phyloP scores from a whole-genome alignment of 2,113 vertebrate genomes.

The Chloebia gouldiae region DNA sequence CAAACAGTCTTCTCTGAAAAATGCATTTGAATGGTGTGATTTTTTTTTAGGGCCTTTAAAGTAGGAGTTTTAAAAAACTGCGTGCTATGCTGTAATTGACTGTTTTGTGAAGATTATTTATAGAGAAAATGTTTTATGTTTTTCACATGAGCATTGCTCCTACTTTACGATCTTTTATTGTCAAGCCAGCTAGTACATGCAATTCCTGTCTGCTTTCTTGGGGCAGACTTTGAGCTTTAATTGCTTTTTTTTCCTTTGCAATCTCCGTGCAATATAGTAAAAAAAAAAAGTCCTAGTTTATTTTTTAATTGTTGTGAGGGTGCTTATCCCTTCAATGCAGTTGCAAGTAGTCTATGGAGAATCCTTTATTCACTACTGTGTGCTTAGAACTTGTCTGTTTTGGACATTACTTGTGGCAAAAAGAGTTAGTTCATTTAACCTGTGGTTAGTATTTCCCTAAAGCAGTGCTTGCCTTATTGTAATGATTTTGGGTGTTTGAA shows the following conservation, averaged over 20 bases:
- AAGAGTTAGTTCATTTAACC: not conserved
- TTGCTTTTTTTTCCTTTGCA: not conserved
- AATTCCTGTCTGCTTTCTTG: not conserved
- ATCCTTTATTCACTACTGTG: not conserved
- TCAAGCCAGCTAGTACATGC: not conserved
- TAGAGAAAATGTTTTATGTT: not conserved
- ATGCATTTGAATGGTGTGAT: not conserved
- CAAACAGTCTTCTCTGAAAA: not conserved
- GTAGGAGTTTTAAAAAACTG: not conserved
- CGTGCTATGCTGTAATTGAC: not conserved
- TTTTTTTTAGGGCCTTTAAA: not conserved
- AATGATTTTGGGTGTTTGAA: not conserved
- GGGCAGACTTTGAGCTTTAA: not conserved
- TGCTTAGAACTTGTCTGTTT: not conserved
- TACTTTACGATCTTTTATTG: not conserved
- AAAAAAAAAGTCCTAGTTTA: not conserved
- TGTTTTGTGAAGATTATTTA: not conserved
- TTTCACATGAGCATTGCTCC: not conserved
- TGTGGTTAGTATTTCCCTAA: not conserved
- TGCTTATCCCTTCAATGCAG: not conserved
- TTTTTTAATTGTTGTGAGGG: not conserved
- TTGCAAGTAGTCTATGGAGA: not conserved
- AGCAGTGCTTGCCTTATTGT: not conserved
- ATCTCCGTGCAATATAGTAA: not conserved
- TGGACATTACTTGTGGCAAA: not conserved